Conservation (phyloP, 2,113 vertebrate genomes). For the Stigmatopora nigra region DNA sequence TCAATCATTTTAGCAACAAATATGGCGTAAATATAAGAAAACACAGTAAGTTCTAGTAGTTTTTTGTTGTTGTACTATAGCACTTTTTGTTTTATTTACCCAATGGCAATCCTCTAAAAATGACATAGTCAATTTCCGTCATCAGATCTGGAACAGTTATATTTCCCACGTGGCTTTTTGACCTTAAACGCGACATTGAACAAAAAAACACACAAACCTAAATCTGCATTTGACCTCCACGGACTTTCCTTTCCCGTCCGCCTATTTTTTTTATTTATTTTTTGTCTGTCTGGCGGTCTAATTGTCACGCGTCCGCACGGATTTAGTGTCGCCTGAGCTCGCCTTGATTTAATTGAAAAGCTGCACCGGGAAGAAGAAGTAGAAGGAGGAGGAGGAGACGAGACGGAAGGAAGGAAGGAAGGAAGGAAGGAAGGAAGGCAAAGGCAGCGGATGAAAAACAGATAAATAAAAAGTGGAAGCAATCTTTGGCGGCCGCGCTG, state of each 20-base stretch:
- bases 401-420: constrained; percentile 39
- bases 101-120: no score
- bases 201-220: constrained; percentile 13
- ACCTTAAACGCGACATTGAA: constrained; percentile 16
- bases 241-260: constrained; percentile 39
- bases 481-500: constrained; percentile 67
- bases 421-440: constrained; percentile 51
- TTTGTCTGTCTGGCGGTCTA: constrained; percentile 62
- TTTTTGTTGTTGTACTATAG: no score
- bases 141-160: no score
- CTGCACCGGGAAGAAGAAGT: constrained; percentile 15
- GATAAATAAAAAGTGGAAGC: constrained; percentile 72
- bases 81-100: no score
- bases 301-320: constrained; percentile 72
- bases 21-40: no score
- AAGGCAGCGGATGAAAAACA: constrained; percentile 63
- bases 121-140: no score
- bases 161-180: neutral
- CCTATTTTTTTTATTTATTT: constrained; percentile 37
- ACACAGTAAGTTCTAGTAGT: no score
- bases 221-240: constrained; percentile 47
- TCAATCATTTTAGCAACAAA: no score
- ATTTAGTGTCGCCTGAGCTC: constrained; percentile 66
- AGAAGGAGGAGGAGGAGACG: no score
- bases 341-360: constrained; percentile 77